Percentiles rank a stretch among this genome's conserved stretches.
Evolutionary conservation across 2,888 invertebrate species (phyloP).

Genomic region (Archips xylosteana): DNA sequence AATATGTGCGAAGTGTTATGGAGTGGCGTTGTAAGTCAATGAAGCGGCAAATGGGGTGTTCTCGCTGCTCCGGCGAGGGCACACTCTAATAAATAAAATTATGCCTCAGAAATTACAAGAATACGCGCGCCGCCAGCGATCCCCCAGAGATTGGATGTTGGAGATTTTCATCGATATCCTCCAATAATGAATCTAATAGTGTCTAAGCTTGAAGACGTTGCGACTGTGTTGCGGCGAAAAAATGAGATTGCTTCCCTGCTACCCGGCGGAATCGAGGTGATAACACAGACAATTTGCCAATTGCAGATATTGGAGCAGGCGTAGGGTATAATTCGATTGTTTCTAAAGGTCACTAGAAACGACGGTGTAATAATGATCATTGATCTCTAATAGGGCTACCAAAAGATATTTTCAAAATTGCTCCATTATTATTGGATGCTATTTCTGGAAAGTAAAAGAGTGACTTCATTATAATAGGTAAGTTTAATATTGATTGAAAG

Average conservation of each 20-base stretch:
- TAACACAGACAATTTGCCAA: slow-evolving; percentile 48
- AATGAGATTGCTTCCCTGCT: slow-evolving; percentile 55
- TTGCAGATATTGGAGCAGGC: slow-evolving; percentile 45
- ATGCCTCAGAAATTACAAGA: slow-evolving; percentile 85
- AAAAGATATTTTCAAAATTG: background rate
- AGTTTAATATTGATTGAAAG: background rate
- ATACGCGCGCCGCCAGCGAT: slow-evolving; percentile 76
- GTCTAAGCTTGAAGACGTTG: slow-evolving; percentile 69
- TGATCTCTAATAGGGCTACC: background rate
- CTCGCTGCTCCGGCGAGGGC: slow-evolving; percentile 74
- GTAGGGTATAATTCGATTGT: slow-evolving; percentile 2
- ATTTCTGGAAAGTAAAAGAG: background rate
- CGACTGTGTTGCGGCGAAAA: slow-evolving; percentile 58
- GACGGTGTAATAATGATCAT: background rate
- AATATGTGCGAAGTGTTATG: slow-evolving; percentile 85
- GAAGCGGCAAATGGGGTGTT: slow-evolving; percentile 85
- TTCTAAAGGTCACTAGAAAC: slow-evolving; percentile 3
- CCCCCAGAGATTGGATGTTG: slow-evolving; percentile 81
- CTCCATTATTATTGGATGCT: background rate
- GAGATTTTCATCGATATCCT: slow-evolving; percentile 80
- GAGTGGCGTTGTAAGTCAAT: slow-evolving; percentile 86
- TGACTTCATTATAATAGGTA: background rate
- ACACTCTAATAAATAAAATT: slow-evolving; percentile 85
- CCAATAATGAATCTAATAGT: slow-evolving; percentile 81
- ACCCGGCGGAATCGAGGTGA: slow-evolving; percentile 46